Conservation (phyloP, 1,140 invertebrate species). For the Solenopsis invicta region DNA sequence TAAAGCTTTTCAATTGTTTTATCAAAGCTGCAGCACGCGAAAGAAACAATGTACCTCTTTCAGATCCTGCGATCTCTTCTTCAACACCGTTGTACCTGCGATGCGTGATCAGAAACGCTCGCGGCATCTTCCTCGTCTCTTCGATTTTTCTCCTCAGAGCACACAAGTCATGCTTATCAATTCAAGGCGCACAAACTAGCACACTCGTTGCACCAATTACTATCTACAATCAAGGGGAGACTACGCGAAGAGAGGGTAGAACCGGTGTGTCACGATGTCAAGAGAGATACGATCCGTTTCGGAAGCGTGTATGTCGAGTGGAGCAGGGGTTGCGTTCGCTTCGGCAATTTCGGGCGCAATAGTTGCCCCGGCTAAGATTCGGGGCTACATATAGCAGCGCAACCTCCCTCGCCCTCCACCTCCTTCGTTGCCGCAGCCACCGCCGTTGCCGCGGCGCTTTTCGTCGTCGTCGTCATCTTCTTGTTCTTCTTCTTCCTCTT, state of each 20-base stretch:
- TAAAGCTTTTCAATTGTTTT: background rate
- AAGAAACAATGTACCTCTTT: slow-evolving; percentile 80
- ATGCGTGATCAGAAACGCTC: slow-evolving; percentile 88
- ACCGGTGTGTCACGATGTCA: background rate
- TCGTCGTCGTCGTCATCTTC: slow-evolving; percentile 65
- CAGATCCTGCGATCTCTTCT: slow-evolving; percentile 82
- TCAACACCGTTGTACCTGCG: slow-evolving; percentile 87
- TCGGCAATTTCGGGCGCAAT: slow-evolving; percentile 84
- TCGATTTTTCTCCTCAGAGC: background rate
- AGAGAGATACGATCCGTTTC: slow-evolving; percentile 12
- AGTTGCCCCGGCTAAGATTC: slow-evolving; percentile 84
- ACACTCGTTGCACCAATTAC: slow-evolving; percentile 60
- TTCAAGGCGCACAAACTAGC: slow-evolving; percentile 59
- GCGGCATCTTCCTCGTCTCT: slow-evolving; percentile 85
- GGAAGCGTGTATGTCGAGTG: slow-evolving; percentile 12
- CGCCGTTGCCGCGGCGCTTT: slow-evolving; percentile 52
- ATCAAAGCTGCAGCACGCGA: background rate
- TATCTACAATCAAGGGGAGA: background rate
- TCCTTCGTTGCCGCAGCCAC: slow-evolving; percentile 40
- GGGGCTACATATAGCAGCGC: slow-evolving; percentile 86
- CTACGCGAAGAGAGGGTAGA: background rate
- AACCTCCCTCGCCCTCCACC: slow-evolving; percentile 82
- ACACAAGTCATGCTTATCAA: slow-evolving; percentile 67
- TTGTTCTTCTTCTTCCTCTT: slow-evolving; percentile 62
- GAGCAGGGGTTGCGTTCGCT: slow-evolving; percentile 78